Evolutionary conservation across 1,140 invertebrate species (phyloP), one percentile per base, ranked within the genome.

Genomic region (Diorhabda elongata): DNA sequence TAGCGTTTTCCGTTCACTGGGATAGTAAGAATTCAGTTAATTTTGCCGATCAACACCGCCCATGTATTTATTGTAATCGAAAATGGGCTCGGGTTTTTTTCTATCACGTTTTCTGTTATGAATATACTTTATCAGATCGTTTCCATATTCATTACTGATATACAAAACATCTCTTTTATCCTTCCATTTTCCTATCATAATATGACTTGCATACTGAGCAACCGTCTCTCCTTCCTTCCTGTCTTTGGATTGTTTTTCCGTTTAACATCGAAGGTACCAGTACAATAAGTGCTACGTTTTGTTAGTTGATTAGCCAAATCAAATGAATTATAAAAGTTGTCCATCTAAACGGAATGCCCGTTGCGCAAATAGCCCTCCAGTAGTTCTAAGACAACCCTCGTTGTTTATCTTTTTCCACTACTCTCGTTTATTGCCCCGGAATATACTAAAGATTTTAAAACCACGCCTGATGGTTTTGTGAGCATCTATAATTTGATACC

Each of bases 1-100:
- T 44, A 78, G 9, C 4, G 76, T 77, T 70, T 80, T 80, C 59
- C 73, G 70, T 66, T 79, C 60, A 63, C 69, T 69, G 45, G 79
- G 76, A 58, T 81, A 80, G 65, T 79, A 81, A 4, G 73, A 44
- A 4, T 78, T 42, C 72, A 79, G 75, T 58, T 81, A 78, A 69
- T 80, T 75, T 63, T 80, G 76, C 5, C 68, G 62, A 70, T 79
- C 73, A 6, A 80, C 61, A 3, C 75, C 74, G 5, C 70, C 72
- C 75, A 80, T 79, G 68, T 71, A 71, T 42, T 75, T 67, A 62
- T 80, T 78, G 59, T 80, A 81, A 65, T 78, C 9, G 0, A 73
- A 62, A 63, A 79, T 75, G 59, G 73, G 71, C 9, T 6, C 11
- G 41, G 77, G 76, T 69, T 80, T 80, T 62, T 69, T 1, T 66